Conservation (phyloP, 1,140 invertebrate species). For the Acromyrmex charruanus region DNA sequence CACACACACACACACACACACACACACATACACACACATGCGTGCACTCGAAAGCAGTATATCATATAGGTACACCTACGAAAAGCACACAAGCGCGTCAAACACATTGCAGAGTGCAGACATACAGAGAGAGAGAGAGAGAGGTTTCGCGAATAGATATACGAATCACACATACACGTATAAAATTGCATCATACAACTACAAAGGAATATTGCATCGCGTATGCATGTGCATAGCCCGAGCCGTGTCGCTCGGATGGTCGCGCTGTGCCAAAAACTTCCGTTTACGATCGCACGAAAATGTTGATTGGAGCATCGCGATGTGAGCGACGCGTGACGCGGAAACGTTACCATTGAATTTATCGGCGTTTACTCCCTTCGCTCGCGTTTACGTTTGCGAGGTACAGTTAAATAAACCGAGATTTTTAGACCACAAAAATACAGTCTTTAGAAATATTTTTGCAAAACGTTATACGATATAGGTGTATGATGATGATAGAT, state of each 20-base stretch:
- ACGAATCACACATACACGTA: neutral
- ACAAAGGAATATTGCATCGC: neutral
- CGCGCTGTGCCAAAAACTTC: slow-evolving; percentile 46
- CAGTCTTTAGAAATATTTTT: neutral
- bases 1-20: neutral
- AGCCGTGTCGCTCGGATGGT: neutral
- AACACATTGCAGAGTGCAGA: neutral
- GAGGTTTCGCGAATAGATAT: neutral
- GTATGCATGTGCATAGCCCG: neutral
- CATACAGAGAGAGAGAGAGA: neutral
- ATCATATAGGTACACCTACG: neutral
- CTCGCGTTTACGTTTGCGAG: slow-evolving; percentile 6
- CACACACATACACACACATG: neutral
- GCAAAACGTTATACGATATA: neutral
- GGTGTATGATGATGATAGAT: too few species aligned
- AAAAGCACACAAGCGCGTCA: neutral
- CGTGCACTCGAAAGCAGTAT: neutral
- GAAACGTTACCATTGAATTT: slow-evolving; percentile 40
- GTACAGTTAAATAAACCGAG: slow-evolving; percentile 21
- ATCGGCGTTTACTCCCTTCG: slow-evolving; percentile 18
- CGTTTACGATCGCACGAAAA: slow-evolving; percentile 58
- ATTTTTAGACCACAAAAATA: slow-evolving; percentile 9
- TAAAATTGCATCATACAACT: slow-evolving; percentile 3
- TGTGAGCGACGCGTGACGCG: slow-evolving; percentile 36
- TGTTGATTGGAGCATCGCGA: slow-evolving; percentile 47